phyloP scores from a whole-genome alignment of 35 echinoderm and acorn worm genomes.

The Chiridota heheva region DNA sequence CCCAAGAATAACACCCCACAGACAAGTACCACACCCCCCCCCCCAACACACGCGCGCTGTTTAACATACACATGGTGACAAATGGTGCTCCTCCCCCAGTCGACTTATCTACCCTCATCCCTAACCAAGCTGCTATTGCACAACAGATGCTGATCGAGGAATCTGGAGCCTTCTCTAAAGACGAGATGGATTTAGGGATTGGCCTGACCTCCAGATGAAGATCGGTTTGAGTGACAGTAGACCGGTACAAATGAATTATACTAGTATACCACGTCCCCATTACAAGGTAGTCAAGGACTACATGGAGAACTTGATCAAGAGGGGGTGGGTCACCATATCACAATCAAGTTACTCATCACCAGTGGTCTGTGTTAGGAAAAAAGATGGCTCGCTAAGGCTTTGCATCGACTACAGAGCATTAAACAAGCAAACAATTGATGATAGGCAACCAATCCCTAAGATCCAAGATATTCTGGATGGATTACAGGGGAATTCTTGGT shows the following conservation, averaged over 20 bases:
- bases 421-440: conserved; percentile 43
- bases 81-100: conserved; percentile 47
- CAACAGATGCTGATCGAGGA: conserved; percentile 50
- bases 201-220: conserved; percentile 41
- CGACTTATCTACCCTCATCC: conserved; percentile 22
- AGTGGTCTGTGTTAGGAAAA: conserved; percentile 65
- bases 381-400: conserved; percentile 44
- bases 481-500: conserved; percentile 34
- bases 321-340: conserved; percentile 47
- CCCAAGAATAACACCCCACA: no score
- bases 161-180: conserved; percentile 42
- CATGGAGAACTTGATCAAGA: conserved; percentile 29
- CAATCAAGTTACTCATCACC: conserved; percentile 48
- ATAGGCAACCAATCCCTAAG: conserved; percentile 61
- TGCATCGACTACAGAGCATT: conserved; percentile 57
- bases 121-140: conserved; percentile 13
- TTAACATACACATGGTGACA: no score
- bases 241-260: conserved; percentile 62
- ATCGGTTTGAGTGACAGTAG: conserved; percentile 25
- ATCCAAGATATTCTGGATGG: conserved; percentile 52
- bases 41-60: no score
- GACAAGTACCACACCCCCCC: no score
- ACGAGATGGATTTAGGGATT: conserved; percentile 54
- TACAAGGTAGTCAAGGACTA: conserved; percentile 54
- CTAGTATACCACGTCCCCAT: conserved; percentile 29